Evolutionary conservation across 1,140 invertebrate species (phyloP), one percentile per base, ranked within the genome.

Genomic region (Bombyx mandarina): DNA sequence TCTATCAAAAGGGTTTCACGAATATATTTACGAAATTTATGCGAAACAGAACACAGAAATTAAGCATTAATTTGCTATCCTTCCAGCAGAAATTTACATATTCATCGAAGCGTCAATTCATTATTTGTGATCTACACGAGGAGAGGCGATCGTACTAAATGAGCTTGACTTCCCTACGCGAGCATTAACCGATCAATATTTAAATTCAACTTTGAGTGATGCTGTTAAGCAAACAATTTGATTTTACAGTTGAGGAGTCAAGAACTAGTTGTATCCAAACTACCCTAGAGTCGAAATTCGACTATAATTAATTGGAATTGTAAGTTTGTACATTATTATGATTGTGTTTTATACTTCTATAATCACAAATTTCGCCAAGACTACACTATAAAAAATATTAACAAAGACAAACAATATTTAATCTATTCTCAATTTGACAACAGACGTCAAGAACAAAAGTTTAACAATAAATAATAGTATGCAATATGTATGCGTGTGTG

Each of bases 21-120:
- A 77, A 78, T 80, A 76, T 62, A 73, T 76, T 80, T 75, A 63
- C 53, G 49, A 63, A 73, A 73, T 73, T 71, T 76, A 71, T 69
- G 72, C 67, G 62, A 63, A 71, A 75, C 66, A 69, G 70, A 76
- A 73, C 66, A 70, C 56, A 70, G 67, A 70, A 73, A 76, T 73
- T 75, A 75, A 74, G 68, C 72, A 77, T 76, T 73, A 80, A 78
- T 77, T 75, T 77, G 74, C 63, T 72, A 73, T 76, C 69, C 68
- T 69, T 68, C 57, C 47, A 67, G 60, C 53, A 63, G 61, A 72
- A 73, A 78, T 79, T 79, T 75, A 73, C 75, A 82, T 82, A 79
- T 75, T 79, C 69, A 77, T 77, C 67, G 70, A 66, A 65, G 67
- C 76, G 62, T 70, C 61, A 69, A 66, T 77, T 69, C 59, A 71